Evolutionary conservation across 2,888 invertebrate genomes (phyloP).

Genomic region (Buathra laborator): DNA sequence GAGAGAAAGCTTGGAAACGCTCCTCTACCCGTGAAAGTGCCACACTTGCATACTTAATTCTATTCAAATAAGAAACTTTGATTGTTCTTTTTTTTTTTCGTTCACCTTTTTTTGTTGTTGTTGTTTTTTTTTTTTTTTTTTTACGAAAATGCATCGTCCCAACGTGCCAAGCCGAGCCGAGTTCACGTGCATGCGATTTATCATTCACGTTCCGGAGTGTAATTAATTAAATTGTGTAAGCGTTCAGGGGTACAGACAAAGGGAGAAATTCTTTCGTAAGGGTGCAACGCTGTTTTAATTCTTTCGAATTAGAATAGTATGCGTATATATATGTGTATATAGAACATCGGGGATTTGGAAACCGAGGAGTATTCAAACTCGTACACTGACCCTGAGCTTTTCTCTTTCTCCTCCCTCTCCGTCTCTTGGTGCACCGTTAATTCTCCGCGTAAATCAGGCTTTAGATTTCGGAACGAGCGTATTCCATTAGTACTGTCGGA

Average conservation of each 20-base stretch:
- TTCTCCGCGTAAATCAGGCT: constrained; percentile 50
- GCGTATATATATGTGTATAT: neutral
- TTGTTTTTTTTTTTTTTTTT: neutral
- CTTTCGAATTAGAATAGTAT: constrained; percentile 1
- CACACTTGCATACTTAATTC: neutral
- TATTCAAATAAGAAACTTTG: neutral
- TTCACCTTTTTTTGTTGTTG: neutral
- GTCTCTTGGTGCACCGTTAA: constrained; percentile 48
- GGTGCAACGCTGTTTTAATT: constrained; percentile 1
- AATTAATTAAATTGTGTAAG: constrained; percentile 1
- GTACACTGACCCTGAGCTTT: constrained; percentile 1
- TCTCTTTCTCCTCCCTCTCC: constrained; percentile 52
- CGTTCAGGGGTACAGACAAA: neutral
- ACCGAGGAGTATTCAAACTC: neutral
- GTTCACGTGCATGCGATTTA: neutral
- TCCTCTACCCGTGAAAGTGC: neutral
- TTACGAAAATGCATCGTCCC: neutral
- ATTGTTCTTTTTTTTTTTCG: neutral
- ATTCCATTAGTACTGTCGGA: constrained; percentile 51
- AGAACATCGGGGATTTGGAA: neutral
- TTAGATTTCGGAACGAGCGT: constrained; percentile 39
- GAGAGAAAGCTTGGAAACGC: neutral
- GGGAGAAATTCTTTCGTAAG: neutral
- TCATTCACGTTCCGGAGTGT: neutral
- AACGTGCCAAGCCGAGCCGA: neutral